Conservation (phyloP, 2,113 vertebrate genomes). For the Ceyx melanurus region DNA sequence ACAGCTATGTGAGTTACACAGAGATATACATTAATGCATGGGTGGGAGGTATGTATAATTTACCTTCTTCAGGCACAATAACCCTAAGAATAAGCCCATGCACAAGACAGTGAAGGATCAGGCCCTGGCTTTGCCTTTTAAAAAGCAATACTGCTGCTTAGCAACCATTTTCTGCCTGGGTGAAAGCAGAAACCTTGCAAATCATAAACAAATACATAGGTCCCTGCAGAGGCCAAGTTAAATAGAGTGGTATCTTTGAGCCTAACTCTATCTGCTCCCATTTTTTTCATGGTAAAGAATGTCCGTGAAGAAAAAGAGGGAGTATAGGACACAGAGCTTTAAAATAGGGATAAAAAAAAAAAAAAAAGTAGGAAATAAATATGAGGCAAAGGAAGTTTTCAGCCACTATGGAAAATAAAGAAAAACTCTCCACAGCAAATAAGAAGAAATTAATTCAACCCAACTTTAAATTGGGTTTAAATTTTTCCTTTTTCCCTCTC, state of each 20-base stretch:
- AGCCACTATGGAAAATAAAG: not conserved
- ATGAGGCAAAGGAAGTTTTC: not conserved
- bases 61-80: not conserved
- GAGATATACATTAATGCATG: not conserved
- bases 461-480: not conserved
- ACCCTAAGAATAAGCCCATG: not conserved
- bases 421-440: not conserved
- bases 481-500: not conserved
- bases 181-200: slow-evolving; percentile 57
- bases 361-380: not conserved
- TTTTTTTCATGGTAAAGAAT: not conserved
- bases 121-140: not conserved
- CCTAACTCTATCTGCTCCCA: not conserved
- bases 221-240: not conserved
- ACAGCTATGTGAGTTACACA: not conserved
- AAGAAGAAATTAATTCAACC: not conserved
- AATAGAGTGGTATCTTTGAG: not conserved
- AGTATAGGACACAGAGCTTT: not conserved
- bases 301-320: not conserved
- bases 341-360: not conserved
- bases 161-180: slow-evolving; percentile 50
- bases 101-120: not conserved
- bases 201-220: slow-evolving; percentile 44
- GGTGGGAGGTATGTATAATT: not conserved
- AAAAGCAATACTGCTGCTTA: slow-evolving; percentile 57